A percentile compares a stretch with the other conserved stretches of the same genome.
These are phyloP conservation scores for Dermolepida albohirtum DNA, from an alignment of 2,888 invertebrate species.

Conservation along the genomic window DNA sequence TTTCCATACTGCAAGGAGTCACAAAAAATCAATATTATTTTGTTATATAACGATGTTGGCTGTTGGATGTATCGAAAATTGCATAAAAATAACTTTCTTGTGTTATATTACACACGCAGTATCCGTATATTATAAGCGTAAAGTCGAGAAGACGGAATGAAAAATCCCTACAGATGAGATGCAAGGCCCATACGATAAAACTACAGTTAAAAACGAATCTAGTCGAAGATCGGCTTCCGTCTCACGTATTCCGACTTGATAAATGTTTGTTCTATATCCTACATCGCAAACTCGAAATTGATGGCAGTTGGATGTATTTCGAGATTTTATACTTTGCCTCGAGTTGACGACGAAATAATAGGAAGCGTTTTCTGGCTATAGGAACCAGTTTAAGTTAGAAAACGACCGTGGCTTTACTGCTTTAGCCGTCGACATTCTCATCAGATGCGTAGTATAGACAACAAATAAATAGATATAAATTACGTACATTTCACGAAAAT, in stretches of 20 bases:
- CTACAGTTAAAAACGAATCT: conserved; percentile 43
- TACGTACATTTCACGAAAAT: no score
- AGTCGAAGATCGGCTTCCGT: conserved; percentile 36
- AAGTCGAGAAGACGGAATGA: conserved; percentile 36
- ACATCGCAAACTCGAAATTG: conserved; percentile 40
- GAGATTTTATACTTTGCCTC: conserved; percentile 23
- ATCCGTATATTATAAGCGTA: conserved; percentile 29
- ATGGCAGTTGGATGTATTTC: conserved; percentile 34
- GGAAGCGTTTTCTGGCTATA: conserved; percentile 17
- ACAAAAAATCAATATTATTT: no score
- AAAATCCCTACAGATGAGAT: conserved; percentile 35
- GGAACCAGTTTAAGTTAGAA: conserved; percentile 12
- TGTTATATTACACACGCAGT: conserved; percentile 13
- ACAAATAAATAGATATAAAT: no score
- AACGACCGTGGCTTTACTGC: conserved; percentile 1
- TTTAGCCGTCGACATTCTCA: neutral
- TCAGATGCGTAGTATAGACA: no score
- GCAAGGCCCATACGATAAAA: conserved; percentile 37
- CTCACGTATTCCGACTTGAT: conserved; percentile 40
- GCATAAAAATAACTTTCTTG: no score
- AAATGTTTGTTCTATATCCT: conserved; percentile 39
- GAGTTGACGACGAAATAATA: conserved; percentile 40
- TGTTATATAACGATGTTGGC: no score
- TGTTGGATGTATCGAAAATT: no score
- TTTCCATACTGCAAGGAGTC: no score